Evolutionary conservation across 1,140 invertebrate genomes (phyloP), one percentile per base, ranked within the genome.

Genomic region (Aphaenogaster floridana): DNA sequence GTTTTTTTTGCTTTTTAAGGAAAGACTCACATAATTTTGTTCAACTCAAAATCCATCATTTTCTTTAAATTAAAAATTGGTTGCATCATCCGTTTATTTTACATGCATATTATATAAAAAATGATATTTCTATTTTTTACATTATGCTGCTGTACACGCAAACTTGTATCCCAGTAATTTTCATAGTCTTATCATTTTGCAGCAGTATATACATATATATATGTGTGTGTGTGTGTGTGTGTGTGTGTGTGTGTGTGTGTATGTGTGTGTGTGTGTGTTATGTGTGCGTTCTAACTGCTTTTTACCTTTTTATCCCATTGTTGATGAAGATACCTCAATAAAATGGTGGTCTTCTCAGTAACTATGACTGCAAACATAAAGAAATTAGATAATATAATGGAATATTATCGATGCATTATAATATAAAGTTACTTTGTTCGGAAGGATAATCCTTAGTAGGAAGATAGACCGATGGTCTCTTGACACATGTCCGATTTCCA

Each of bases 311-410:
- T 99, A 92, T 99, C 98, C 98, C 98, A 99, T 95, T 98, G 98
- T 93, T 99, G 98, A 92, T 99, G 98, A 83, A 99, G 96, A 95
- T 98, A 99, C 96, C 98, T 97, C 92, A 99, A 95, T 78, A 99
- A 96, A 90, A 99, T 99, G 93, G 98, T 99, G 66, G 98, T 98
- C 96, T 99, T 99, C 95, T 99, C 98, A 94, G 98, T 99, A 39
- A 99, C 98, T 94, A 99, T 99, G 92, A 99, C 97, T 98, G 96
- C 88, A 97, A 97, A 92, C 90, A 92, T 54, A 83, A 81, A 59
- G 76, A 84, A 48, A 61, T 74, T 59, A 81, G 11, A 1, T 76
- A 50, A 42, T 39, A 68, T 52, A 36, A 74, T 8, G 45, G 0
- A 36, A 48, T 36, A 42, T 66, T 0, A 34, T 69, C 9, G 1